These are phyloP conservation scores for Ctena decussata DNA, from an alignment of 2,888 invertebrate genomes.

Conservation along the genomic window DNA sequence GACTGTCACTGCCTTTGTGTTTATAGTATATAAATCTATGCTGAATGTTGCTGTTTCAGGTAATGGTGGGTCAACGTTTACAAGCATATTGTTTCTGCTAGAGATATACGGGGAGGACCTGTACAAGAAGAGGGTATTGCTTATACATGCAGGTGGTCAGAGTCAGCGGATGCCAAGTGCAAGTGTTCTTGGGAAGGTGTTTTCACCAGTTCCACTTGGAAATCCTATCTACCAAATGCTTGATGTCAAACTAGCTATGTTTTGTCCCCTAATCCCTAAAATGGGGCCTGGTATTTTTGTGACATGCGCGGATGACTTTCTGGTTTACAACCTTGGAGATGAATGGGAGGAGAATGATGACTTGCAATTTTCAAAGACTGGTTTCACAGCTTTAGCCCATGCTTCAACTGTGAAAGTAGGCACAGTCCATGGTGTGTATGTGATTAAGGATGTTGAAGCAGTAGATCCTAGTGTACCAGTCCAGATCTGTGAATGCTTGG, in stretches of 20 bases:
- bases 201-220: conserved; percentile 86
- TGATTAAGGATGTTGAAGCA: conserved; percentile 78
- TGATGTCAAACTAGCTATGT: conserved; percentile 87
- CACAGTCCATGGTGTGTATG: conserved; percentile 87
- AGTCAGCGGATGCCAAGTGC: conserved; percentile 88
- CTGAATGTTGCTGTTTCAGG: conserved; percentile 84
- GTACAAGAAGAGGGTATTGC: conserved; percentile 80
- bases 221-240: conserved; percentile 86
- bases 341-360: conserved; percentile 42
- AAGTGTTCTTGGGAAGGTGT: conserved; percentile 87
- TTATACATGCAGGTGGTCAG: conserved; percentile 88
- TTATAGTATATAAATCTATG: too few relatives aligned
- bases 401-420: conserved; percentile 87
- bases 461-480: conserved; percentile 70
- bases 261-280: conserved; percentile 86
- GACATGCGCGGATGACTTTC: conserved; percentile 87
- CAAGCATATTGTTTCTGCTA: conserved; percentile 81
- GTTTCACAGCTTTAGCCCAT: conserved; percentile 87
- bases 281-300: conserved; percentile 87
- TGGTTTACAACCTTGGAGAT: conserved; percentile 82
- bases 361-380: conserved; percentile 78
- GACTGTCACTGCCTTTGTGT: too few relatives aligned
- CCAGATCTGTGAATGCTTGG: conserved; percentile 81
- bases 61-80: conserved; percentile 87
- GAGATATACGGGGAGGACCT: conserved; percentile 80